Conservation (phyloP, 2,797 vertebrate species). For the Echiichthys vipera region DNA sequence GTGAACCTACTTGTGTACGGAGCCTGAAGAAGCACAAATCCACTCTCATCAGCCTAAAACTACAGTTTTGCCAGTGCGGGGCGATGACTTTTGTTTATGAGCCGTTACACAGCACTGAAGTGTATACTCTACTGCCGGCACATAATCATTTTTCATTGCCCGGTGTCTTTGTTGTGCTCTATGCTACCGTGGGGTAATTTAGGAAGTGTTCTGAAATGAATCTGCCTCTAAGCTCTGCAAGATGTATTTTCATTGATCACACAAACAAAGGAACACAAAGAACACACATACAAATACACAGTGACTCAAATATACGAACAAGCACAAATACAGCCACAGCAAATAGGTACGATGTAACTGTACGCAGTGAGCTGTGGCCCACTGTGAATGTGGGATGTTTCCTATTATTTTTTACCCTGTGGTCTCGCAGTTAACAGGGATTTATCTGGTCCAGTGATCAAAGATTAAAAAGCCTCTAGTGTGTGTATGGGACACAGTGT, state of each 20-base stretch:
- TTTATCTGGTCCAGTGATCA: slow-evolving; percentile 74
- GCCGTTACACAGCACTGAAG: slow-evolving; percentile 10
- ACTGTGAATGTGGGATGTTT: slow-evolving; percentile 50
- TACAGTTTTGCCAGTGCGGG: slow-evolving; percentile 24
- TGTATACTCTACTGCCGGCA: slow-evolving; percentile 36
- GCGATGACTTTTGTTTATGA: slow-evolving; percentile 50
- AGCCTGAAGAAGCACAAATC: slow-evolving; percentile 25
- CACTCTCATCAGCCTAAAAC: slow-evolving; percentile 42
- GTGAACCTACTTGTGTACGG: background rate
- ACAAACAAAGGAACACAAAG: slow-evolving; percentile 25
- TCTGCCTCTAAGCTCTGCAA: slow-evolving; percentile 37
- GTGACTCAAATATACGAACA: slow-evolving; percentile 22
- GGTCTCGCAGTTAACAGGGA: slow-evolving; percentile 43
- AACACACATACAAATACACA: slow-evolving; percentile 7
- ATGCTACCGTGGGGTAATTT: slow-evolving; percentile 41
- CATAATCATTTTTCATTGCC: slow-evolving; percentile 39
- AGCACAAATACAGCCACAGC: slow-evolving; percentile 21
- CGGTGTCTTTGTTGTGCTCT: slow-evolving; percentile 36
- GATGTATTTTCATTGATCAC: slow-evolving; percentile 29
- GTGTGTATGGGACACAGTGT: slow-evolving; percentile 63
- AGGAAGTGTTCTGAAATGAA: slow-evolving; percentile 42
- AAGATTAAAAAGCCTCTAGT: slow-evolving; percentile 66
- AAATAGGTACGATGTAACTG: slow-evolving; percentile 21
- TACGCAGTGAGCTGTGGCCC: slow-evolving; percentile 41
- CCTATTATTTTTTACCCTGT: slow-evolving; percentile 63